Conservation (phyloP, 1,140 invertebrate genomes). For the Leptopilina clavipes region DNA sequence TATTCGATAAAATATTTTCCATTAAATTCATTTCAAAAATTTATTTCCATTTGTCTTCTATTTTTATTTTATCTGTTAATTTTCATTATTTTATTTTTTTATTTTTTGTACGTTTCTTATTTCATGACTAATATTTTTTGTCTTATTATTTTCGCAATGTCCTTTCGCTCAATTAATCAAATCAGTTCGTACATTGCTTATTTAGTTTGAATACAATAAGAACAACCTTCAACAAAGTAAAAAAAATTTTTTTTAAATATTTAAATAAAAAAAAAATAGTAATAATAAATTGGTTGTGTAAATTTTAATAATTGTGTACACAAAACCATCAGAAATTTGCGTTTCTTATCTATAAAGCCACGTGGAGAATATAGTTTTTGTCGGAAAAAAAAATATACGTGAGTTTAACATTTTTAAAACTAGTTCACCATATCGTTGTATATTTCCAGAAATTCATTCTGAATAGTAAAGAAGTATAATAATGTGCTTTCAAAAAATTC, state of each 20-base stretch:
- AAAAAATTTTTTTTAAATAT: too few relatives aligned
- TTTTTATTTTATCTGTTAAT: not conserved
- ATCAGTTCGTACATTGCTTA: not conserved
- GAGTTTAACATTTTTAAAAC: not conserved
- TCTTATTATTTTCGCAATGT: not conserved
- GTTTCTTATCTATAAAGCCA: constrained; percentile 14
- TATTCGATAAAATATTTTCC: too few relatives aligned
- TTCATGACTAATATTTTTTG: not conserved
- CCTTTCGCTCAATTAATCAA: not conserved
- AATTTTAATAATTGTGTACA: not conserved
- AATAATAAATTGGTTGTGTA: not conserved
- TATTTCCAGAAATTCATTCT: not conserved
- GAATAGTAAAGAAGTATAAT: too few relatives aligned
- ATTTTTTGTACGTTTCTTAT: not conserved
- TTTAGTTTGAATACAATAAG: not conserved
- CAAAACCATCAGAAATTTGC: not conserved
- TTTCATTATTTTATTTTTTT: not conserved
- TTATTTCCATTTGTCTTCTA: not conserved
- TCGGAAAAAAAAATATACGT: constrained; percentile 14
- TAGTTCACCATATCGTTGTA: not conserved
- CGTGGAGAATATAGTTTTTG: not conserved
- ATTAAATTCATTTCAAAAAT: not conserved
- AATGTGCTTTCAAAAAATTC: too few relatives aligned
- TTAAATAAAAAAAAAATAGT: too few relatives aligned
- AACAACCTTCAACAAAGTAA: not conserved